Evolutionary conservation across 1,140 invertebrate genomes (phyloP).

Genomic region (Drosophila suzukii): DNA sequence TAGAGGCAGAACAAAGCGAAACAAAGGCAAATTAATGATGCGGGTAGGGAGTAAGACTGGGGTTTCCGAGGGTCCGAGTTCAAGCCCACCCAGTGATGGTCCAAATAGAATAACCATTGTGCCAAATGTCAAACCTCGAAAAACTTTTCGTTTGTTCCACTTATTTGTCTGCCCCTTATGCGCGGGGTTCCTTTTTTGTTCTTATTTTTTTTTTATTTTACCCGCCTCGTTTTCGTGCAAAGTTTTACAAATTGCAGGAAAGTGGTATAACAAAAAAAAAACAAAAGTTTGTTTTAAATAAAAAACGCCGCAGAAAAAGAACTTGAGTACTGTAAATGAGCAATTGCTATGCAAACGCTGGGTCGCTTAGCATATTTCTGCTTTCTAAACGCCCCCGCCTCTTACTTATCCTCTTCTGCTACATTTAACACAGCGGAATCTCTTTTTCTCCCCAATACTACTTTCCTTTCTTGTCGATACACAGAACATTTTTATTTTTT

Average conservation of each 20-base stretch:
- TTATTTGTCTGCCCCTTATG: slow-evolving; percentile 55
- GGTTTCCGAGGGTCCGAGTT: slow-evolving; percentile 19
- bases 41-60: slow-evolving; percentile 44
- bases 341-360: slow-evolving; percentile 79
- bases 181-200: background rate
- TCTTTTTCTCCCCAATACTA: background rate
- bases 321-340: slow-evolving; percentile 58
- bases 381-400: slow-evolving; percentile 69
- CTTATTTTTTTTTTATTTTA: slow-evolving; percentile 3
- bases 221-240: slow-evolving; percentile 24
- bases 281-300: slow-evolving; percentile 45
- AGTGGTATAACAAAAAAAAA: slow-evolving; percentile 32
- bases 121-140: slow-evolving; percentile 75
- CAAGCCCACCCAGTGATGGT: slow-evolving; percentile 42
- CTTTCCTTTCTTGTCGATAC: slow-evolving; percentile 12
- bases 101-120: slow-evolving; percentile 65
- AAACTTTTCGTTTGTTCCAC: slow-evolving; percentile 58
- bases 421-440: slow-evolving; percentile 63
- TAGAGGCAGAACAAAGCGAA: slow-evolving; percentile 48
- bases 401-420: slow-evolving; percentile 44
- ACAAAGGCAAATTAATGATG: slow-evolving; percentile 73
- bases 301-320: slow-evolving; percentile 25
- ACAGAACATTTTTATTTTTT: background rate
- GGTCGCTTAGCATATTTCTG: slow-evolving; percentile 74
- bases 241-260: slow-evolving; percentile 49